Percentiles rank a stretch among this genome's conserved stretches.
These are phyloP conservation scores for Myiagra hebetior DNA, from an alignment of 2,113 vertebrate genomes.

Conservation along the genomic window DNA sequence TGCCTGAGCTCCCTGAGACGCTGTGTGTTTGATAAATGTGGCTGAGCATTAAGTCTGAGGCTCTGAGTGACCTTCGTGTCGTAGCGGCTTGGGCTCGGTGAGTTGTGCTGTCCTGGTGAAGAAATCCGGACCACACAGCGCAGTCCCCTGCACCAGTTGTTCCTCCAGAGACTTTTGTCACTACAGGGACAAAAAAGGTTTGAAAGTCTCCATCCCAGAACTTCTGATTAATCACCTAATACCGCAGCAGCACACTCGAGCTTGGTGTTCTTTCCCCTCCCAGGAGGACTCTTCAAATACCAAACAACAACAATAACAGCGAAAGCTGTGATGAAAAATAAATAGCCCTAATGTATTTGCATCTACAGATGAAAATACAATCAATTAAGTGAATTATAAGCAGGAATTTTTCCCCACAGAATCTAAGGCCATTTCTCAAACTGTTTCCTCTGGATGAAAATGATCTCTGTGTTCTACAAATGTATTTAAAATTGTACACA, in stretches of 20 bases:
- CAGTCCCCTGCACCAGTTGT: background rate
- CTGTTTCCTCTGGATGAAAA: background rate
- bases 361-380: background rate
- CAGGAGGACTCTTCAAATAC: background rate
- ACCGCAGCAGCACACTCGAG: accelerated
- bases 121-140: background rate
- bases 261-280: background rate
- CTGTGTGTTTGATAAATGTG: background rate
- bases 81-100: background rate
- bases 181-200: background rate
- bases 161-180: background rate
- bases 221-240: background rate
- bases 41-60: background rate
- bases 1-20: background rate
- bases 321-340: background rate
- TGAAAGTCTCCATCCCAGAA: background rate
- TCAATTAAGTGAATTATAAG: background rate
- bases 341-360: background rate
- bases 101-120: background rate
- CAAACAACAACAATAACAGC: background rate
- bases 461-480: background rate
- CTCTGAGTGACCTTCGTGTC: background rate
- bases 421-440: background rate
- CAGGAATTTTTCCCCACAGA: background rate
- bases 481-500: background rate